These are phyloP conservation scores for Chionoecetes opilio DNA, from an alignment of 1,140 invertebrate species.

Conservation along the genomic window DNA sequence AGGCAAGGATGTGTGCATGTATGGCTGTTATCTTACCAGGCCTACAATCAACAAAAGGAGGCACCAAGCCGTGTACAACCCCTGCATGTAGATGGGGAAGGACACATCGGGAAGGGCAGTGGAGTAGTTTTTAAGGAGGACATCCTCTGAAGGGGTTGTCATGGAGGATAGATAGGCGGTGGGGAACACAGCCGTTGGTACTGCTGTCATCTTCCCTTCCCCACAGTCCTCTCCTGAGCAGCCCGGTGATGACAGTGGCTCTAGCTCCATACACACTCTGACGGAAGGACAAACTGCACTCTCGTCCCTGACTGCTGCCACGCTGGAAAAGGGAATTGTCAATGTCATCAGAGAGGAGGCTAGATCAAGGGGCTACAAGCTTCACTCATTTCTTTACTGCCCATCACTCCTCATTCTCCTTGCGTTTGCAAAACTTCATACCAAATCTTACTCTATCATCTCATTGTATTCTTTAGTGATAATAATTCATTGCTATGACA, in stretches of 20 bases:
- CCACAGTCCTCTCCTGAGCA: background rate
- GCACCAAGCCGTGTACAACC: constrained; percentile 72
- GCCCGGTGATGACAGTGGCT: background rate
- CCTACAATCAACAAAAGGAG: constrained; percentile 67
- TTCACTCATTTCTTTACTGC: too few relatives aligned
- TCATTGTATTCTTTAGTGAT: too few relatives aligned
- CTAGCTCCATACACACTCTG: background rate
- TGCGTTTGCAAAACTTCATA: too few relatives aligned
- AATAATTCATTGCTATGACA: too few relatives aligned
- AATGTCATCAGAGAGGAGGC: too few relatives aligned
- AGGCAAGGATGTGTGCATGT: background rate
- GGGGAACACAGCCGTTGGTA: background rate
- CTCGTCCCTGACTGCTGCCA: too few relatives aligned
- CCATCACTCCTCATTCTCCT: too few relatives aligned
- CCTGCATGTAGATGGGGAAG: constrained; percentile 72
- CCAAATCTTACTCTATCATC: too few relatives aligned
- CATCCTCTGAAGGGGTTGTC: background rate
- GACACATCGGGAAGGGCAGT: constrained; percentile 51
- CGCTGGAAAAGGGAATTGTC: too few relatives aligned
- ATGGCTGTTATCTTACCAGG: constrained; percentile 14
- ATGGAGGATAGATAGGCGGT: background rate
- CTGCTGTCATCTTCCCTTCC: background rate
- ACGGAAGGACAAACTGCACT: too few relatives aligned
- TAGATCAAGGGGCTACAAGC: too few relatives aligned
- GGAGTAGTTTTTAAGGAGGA: background rate